Percentiles rank a stretch among this genome's conserved stretches.
Evolutionary conservation across 2,797 vertebrate species (phyloP).

Genomic region (Melanotaenia pygmaea): DNA sequence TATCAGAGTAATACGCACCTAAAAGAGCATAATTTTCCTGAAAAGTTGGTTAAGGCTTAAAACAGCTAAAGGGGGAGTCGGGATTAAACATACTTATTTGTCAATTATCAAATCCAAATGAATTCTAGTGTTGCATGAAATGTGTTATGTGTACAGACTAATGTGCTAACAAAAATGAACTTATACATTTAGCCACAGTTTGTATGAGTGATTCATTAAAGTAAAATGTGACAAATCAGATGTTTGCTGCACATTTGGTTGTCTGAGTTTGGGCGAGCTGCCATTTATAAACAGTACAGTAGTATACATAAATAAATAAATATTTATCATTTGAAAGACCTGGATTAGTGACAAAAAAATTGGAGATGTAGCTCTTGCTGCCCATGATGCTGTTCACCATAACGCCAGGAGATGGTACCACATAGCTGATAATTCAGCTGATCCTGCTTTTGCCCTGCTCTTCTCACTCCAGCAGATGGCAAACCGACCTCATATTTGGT

Average conservation of each 20-base stretch:
- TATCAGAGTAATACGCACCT: neutral
- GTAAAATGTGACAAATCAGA: no score
- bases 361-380: neutral
- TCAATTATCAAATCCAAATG: no score
- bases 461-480: slow-evolving; percentile 59
- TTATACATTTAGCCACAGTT: no score
- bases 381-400: slow-evolving; percentile 10
- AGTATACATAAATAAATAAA: no score
- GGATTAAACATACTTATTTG: no score
- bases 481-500: slow-evolving; percentile 24
- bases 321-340: neutral
- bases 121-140: no score
- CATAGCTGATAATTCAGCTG: neutral
- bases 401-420: slow-evolving; percentile 65
- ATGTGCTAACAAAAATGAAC: no score
- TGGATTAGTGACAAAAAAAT: neutral
- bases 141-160: no score
- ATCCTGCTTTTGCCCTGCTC: neutral
- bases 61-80: neutral
- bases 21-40: neutral
- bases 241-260: no score
- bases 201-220: no score
- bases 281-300: no score
- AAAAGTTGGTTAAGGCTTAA: neutral
- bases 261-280: no score